Base-by-base conservation (phyloP, 2,113 vertebrate genomes). In the Cardinalis cardinalis region DNA sequence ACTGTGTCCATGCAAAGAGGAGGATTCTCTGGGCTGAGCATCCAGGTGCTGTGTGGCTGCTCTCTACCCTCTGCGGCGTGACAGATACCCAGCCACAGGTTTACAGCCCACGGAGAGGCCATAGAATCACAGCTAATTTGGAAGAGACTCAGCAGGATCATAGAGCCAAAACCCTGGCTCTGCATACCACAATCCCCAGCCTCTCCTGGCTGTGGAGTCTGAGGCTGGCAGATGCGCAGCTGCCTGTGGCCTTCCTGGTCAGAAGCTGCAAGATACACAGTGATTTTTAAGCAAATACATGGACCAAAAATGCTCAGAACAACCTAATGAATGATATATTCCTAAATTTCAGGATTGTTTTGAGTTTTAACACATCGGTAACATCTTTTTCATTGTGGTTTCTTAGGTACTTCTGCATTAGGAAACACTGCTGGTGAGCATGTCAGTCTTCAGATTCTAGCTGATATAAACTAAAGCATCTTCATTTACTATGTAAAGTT, bases 1-100 rank as follows among this genome's bases (percentile, higher is more conserved):
- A 20, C 12, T 28, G 3, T 0, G 1, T 28, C 28, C 2, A 0
- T 17, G 23, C 14, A 80, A 85, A 83, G 12, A 6, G 0, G 0
- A 76, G 32, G 8, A 53, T 36, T 34, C 28, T 60, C 36, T n/a
- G 41, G 2, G 1, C 29, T 63, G 7, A 52, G 25, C 2, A 1
- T 44, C 14, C n/a, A 52, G 12, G 3, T 55, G 24, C 24, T 72
- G 7, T 71, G 58, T 26, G 53, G 4, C 12, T 87, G n/a, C 7
- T 71, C 20, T 48, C 40, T 60, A 43, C 14, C 8, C 26, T 73
- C 14, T 1, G 0, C 49, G 44, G 4, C 7, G 18, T 79, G 28
- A 69, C 11, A 69, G 28, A 18, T 18, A 72, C 12, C 5, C n/a
- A 75, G 7, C 1, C 16, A 12, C 17, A 46, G 18, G 9, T 7